Base-by-base conservation (phyloP, 2,797 vertebrate species). In the Sus cebifrons region DNA sequence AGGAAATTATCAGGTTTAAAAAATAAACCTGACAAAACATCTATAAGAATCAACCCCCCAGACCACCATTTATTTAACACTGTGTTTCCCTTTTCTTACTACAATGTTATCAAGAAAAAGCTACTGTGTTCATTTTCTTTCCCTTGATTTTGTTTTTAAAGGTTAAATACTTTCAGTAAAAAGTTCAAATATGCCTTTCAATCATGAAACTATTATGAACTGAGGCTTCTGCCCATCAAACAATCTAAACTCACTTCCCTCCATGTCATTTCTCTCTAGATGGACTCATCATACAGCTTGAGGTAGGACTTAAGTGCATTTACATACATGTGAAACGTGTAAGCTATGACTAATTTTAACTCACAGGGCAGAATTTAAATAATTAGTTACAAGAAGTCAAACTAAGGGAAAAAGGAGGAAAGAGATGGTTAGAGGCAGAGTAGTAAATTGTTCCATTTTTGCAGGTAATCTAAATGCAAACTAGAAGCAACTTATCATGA, bases 381-480 rank as follows among this genome's bases (percentile, higher is more conserved):
- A 99, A 99, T 99, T 99, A 99, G 99, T 99, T 99, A 99, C 99
- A 99, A 99, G 99, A 99, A 99, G 99, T 99, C 99, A 99, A 99
- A 99, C 99, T 99, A 99, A 99, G 99, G 99, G 98, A 99, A 99
- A 99, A 99, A 99, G 98, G 98, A 99, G 99, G 99, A 99, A 99
- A 99, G 99, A 99, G 99, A 99, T 99, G 99, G 99, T 99, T 99
- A 99, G 99, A 99, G 99, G 99, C 99, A 99, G 99, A 99, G 99
- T 99, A 99, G 99, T 99, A 99, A 99, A 99, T 99, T 99, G 99
- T 99, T 99, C 99, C 99, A 99, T 99, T 99, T 99, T 99, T 99
- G 99, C 99, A 99, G 99, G 99, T 99, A 99, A 99, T 99, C 99
- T 99, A 99, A 99, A 99, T 99, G 99, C 99, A 99, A 99, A 99